Base-by-base conservation (phyloP, 2,797 vertebrate genomes). In the Scolopax bukidnonensis region DNA sequence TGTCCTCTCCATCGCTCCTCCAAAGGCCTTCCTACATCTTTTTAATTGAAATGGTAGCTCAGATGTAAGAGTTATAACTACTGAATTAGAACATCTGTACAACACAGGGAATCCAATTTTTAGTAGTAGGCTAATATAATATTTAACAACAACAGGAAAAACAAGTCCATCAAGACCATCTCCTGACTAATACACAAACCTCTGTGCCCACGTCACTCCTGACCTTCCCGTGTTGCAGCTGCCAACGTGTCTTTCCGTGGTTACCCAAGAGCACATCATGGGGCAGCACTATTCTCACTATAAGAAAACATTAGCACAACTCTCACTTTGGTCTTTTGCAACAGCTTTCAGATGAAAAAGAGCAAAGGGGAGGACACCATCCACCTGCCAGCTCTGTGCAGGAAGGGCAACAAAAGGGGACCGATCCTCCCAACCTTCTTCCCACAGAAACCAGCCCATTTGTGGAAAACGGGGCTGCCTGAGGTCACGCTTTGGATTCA, bases 221-320 rank as follows among this genome's bases (percentile, higher is more conserved):
- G 68, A 32, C 56, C 20, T 10, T 20, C 21, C 48, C 6, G n/a
- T 0, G 1, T 1, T 10, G 50, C 32, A 11, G 2, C 16, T n/a
- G 69, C 23, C 53, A 20, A 15, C 2, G 0, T 1, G 1, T 13
- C 43, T 10, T 18, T 1, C 41, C 25, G 1, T 0, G 1, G 38
- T 11, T 5, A 23, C 25, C 38, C 47, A 41, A 2, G 13, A 32
- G 11, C 2, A 0, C 11, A 7, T 1, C 0, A 0, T 1, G 1
- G 53, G 61, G 30, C 68, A 57, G 41, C 9, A 5, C 27, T 21
- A 0, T 3, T 21, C 32, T 30, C 28, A 57, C 16, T 7, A 3
- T 5, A 21, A 33, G 20, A 24, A 15, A 53, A 1, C 0, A 1
- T 3, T 4, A 9, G 4, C 33, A 38, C 14, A 47, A 9, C 67